Evolutionary conservation across 2,113 vertebrate genomes (phyloP).

Genomic region (zebrafish (Danio rerio)): GRCz12tu NC_133182.1:43671001-43671500

Average conservation of each 20-base stretch:
- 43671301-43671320: background rate
- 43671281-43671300: background rate
- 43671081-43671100: background rate
- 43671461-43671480: conserved; percentile 41
- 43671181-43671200: background rate
- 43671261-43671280: background rate
- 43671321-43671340: background rate
- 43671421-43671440: conserved; percentile 49
- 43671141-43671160: background rate
- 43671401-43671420: conserved; percentile 34
- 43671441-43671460: conserved; percentile 21
- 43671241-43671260: background rate
- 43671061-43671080: background rate
- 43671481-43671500: conserved; percentile 31
- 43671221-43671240: background rate
- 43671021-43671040: background rate
- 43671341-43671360: conserved; percentile 4
- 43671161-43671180: background rate
- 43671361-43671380: background rate
- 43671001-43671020: no score
- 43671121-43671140: background rate
- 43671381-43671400: conserved; percentile 42
- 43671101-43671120: background rate
- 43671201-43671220: background rate
- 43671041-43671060: background rate